Base-by-base conservation (phyloP, 1,140 invertebrate genomes). In the Mylabris phalerata region DNA sequence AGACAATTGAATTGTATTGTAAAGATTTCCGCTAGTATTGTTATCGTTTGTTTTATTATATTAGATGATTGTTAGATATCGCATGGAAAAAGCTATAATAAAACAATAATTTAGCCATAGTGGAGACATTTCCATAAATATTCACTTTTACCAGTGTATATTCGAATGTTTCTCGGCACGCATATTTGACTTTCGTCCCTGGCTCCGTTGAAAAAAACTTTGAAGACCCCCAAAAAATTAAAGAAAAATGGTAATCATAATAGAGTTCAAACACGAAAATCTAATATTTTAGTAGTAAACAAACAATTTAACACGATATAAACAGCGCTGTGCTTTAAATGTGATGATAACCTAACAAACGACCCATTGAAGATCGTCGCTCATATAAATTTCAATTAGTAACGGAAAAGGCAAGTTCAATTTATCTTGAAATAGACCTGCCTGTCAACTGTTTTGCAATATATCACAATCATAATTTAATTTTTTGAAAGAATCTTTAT, bases 111-210 rank as follows among this genome's bases (percentile, higher is more conserved):
- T 32, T 19, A 32, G n/a, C 13, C 25, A 38, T 11, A 32, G 51
- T 54, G 51, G 50, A 61, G 48, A 44, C 24, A 61, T 61, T 61
- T 61, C 60, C 60, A 61, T 61, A 61, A 48, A 61, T 57, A 54
- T 61, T 44, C 46, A 48, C 45, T 46, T 38, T 40, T 41, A 25
- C 10, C 32, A 50, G 39, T 56, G 41, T 49, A 51, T 55, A 47
- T 43, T 13, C 46, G 52, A 61, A 61, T 61, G 60, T 61, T 24
- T 61, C 57, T 51, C 50, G 45, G 48, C 60, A 61, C 60, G 60
- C 60, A 61, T 39, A 24, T 39, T 52, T 13, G n/a, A 50, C 25
- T 38, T 38, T 38, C 49, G 48, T 39, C 50, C 32, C 51, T 60
- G 32, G 32, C 2, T 32, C 32, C 32, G 4, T 32, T 4, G 32